Evolutionary conservation across 2,888 invertebrate species (phyloP), one percentile per base, ranked within the genome.

Genomic region (Chouioia cunea): DNA sequence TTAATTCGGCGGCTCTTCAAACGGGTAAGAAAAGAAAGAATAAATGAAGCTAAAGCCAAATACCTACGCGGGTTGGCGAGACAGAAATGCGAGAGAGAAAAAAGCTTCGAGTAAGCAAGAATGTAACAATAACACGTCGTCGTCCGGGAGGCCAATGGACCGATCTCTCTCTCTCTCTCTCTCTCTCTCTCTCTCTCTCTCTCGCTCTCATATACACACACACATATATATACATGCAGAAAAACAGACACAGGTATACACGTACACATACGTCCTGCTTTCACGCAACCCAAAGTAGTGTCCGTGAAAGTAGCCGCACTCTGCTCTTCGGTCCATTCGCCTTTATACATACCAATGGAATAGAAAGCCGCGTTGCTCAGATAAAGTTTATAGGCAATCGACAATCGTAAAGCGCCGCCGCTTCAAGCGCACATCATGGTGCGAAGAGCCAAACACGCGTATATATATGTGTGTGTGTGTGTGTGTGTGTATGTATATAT

Each of bases 321-420:
- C n/a, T 82, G 84, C 83, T 83, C 83, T 81, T 82, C 79, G 81
- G 82, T 82, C 82, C 83, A 83, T 85, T 83, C 82, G 81, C 82
- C 81, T 84, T 82, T 84, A 82, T 83, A 84, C 83, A 83, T 84
- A 83, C 84, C 84, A 81, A 84, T 56, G 63, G 84, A 85, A 84
- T 85, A 85, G 85, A 85, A 85, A 85, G 85, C 85, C 64, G 59
- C 50, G 54, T n/a, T 12, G 22, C 18, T 47, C 50, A 50, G 82
- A 83, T 84, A 83, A 85, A 79, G 79, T 84, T 85, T 83, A 84
- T 81, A 82, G 84, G 78, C 82, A 80, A 83, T 84, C 83, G 83
- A 80, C 36, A 84, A 83, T 84, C 82, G 82, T 80, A 79, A 79
- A 81, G 79, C 76, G 77, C 73, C 72, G 64, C 59, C 44, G 54